Percentiles rank a stretch among this genome's conserved stretches.
Evolutionary conservation across 2,113 vertebrate species (phyloP).

Genomic region (Catharus minimus): DNA sequence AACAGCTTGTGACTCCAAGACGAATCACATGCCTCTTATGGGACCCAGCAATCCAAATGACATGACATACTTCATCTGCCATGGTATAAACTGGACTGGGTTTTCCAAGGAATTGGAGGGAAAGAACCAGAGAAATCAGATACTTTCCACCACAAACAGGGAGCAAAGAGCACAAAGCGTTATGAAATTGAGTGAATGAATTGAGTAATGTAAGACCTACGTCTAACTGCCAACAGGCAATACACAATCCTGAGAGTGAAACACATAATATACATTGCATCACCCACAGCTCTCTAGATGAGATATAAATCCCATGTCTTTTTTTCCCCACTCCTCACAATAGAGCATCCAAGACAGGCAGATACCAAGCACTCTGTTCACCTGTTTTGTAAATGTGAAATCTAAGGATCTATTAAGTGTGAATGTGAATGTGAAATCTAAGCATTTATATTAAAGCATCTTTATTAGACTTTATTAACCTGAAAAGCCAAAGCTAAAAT

Average conservation of each 20-base stretch:
- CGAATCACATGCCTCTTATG: neutral
- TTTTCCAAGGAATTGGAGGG: neutral
- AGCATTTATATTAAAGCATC: neutral
- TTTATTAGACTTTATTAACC: neutral
- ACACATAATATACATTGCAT: constrained; percentile 25
- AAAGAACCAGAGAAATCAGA: neutral
- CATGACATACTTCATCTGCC: neutral
- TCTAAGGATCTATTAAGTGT: neutral
- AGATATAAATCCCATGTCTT: neutral
- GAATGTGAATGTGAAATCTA: neutral
- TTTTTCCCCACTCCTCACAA: rapidly evolving
- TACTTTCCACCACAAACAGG: neutral
- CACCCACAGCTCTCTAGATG: neutral
- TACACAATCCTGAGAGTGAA: constrained; percentile 1
- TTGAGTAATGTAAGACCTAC: neutral
- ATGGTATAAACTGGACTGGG: neutral
- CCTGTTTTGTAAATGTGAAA: neutral
- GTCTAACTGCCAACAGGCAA: constrained; percentile 20
- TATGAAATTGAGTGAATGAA: constrained; percentile 48
- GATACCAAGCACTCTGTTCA: neutral
- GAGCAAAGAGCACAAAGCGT: constrained; percentile 4
- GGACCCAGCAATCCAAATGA: neutral
- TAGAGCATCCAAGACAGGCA: neutral
- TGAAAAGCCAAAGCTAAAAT: constrained; percentile 3
- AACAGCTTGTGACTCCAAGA: neutral